phyloP scores from a whole-genome alignment of 2,797 vertebrate genomes.

The Chanos chanos region DNA sequence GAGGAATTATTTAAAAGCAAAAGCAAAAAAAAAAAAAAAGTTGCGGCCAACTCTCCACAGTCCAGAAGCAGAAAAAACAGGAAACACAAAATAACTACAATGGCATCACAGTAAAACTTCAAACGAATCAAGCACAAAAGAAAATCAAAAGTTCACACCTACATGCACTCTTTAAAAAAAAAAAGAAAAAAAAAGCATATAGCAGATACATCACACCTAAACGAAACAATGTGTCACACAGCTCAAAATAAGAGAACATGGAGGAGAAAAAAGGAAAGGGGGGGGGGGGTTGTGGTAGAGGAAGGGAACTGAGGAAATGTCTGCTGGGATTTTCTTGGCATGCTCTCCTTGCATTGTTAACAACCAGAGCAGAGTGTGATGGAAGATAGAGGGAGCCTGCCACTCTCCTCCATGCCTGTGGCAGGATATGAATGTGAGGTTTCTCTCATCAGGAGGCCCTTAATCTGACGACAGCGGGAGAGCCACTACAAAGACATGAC shows the following conservation, averaged over 20 bases:
- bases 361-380: slow-evolving; percentile 53
- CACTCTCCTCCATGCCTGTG: not conserved
- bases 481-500: slow-evolving; percentile 34
- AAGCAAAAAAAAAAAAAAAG: slow-evolving; percentile 6
- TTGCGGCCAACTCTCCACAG: slow-evolving; percentile 49
- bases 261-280: not conserved
- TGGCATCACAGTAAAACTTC: slow-evolving; percentile 37
- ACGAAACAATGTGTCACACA: too few species aligned
- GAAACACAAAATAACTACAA: slow-evolving; percentile 37
- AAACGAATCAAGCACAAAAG: slow-evolving; percentile 8
- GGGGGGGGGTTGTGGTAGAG: not conserved
- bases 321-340: slow-evolving; percentile 1
- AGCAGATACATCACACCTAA: too few species aligned
- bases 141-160: slow-evolving; percentile 41
- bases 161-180: slow-evolving; percentile 45
- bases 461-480: slow-evolving; percentile 38
- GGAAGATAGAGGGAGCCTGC: not conserved
- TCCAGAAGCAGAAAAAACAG: slow-evolving; percentile 49
- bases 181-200: slow-evolving; percentile 29
- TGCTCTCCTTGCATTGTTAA: slow-evolving; percentile 40
- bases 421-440: not conserved
- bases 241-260: slow-evolving; percentile 29
- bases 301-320: not conserved
- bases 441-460: slow-evolving; percentile 35
- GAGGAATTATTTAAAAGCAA: slow-evolving; percentile 1